Conservation (phyloP, 2,888 invertebrate genomes). For the Capitulum mitella region DNA sequence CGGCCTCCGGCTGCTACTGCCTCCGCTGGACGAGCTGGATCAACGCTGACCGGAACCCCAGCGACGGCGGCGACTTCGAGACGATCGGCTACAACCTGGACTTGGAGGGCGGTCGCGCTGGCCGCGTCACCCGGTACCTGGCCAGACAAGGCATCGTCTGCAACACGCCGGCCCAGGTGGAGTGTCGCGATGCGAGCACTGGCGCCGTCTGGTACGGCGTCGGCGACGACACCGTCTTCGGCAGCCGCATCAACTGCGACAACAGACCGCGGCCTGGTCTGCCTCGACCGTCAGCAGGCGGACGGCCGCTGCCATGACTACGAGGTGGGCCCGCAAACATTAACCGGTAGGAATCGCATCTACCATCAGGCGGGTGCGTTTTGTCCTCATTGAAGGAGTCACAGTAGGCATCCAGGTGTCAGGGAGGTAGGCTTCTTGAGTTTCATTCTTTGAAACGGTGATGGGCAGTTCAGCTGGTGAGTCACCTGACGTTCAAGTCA, state of each 20-base stretch:
- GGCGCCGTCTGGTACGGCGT: not conserved
- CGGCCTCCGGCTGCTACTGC: not conserved
- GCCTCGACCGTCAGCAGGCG: not conserved
- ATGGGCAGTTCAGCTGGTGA: no score
- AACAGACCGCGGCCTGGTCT: not conserved
- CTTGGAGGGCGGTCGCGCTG: not conserved
- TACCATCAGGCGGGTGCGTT: no score
- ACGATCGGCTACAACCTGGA: slow-evolving; percentile 1
- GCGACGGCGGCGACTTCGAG: slow-evolving; percentile 3
- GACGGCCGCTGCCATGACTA: slow-evolving; percentile 1
- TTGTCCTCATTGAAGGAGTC: no score
- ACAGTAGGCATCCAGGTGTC: no score
- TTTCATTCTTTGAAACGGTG: no score
- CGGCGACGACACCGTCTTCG: not conserved
- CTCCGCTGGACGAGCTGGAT: not conserved
- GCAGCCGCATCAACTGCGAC: not conserved
- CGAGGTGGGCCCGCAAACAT: not conserved
- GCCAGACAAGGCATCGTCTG: not conserved
- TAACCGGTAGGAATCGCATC: not conserved
- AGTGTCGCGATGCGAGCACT: not conserved
- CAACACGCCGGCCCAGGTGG: not conserved
- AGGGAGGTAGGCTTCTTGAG: no score
- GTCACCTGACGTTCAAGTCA: no score
- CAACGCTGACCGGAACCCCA: not conserved
- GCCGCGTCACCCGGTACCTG: not conserved